phyloP scores from a whole-genome alignment of 2,888 invertebrate genomes.

The Apantesis nais region DNA sequence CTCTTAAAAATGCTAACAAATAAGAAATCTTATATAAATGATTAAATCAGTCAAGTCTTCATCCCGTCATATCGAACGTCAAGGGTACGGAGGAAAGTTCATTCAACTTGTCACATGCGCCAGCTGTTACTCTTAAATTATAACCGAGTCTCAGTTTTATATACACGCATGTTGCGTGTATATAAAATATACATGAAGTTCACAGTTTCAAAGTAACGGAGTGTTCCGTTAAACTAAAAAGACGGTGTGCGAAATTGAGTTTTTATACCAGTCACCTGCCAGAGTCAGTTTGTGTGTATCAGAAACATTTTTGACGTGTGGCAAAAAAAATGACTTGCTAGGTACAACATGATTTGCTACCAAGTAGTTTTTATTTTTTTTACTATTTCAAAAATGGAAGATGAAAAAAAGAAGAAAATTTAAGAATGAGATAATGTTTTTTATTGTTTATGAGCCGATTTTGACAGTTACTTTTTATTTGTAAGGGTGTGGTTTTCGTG shows the following conservation, averaged over 20 bases:
- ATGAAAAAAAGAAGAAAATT: too few relatives aligned
- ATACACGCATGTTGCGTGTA: not conserved
- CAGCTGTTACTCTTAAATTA: conserved; percentile 12
- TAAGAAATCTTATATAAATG: not conserved
- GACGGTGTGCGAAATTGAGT: not conserved
- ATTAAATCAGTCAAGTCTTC: not conserved
- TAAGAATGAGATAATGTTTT: too few relatives aligned
- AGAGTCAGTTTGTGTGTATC: not conserved
- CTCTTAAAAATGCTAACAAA: not conserved
- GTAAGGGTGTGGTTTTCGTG: too few relatives aligned
- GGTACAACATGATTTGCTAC: too few relatives aligned
- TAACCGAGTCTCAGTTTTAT: not conserved
- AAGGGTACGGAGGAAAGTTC: not conserved
- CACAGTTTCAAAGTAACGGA: not conserved
- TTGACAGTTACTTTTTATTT: too few relatives aligned
- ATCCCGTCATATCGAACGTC: not conserved
- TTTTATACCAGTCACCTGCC: not conserved
- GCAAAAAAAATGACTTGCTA: too few relatives aligned
- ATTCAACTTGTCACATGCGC: conserved; percentile 2
- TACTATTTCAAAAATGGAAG: too few relatives aligned
- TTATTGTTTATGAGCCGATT: too few relatives aligned
- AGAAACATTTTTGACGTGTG: not conserved
- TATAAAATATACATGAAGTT: not conserved
- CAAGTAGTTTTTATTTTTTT: too few relatives aligned
- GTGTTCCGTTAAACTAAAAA: not conserved